These are phyloP conservation scores for Parnassius smintheus DNA, from an alignment of 2,888 invertebrate genomes.

Conservation along the genomic window DNA sequence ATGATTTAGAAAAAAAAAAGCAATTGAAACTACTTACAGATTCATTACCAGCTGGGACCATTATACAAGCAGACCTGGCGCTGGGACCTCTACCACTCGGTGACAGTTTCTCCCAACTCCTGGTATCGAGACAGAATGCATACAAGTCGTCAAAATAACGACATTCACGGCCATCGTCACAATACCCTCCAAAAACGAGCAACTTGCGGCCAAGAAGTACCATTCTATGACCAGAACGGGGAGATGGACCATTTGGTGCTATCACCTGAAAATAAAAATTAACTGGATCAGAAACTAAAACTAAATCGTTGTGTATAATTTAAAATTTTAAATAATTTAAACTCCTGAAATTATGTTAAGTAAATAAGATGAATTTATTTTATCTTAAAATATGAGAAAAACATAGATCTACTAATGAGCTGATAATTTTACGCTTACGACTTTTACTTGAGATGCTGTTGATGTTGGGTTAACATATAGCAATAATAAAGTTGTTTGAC, in stretches of 20 bases:
- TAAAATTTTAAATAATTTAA: too few relatives aligned
- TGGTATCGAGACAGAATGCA: slow-evolving; percentile 89
- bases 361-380: too few relatives aligned
- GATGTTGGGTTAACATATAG: too few relatives aligned
- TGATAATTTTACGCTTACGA: too few relatives aligned
- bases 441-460: too few relatives aligned
- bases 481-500: too few relatives aligned
- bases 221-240: slow-evolving; percentile 92
- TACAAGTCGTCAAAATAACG: slow-evolving; percentile 94
- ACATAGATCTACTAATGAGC: too few relatives aligned
- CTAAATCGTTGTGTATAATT: too few relatives aligned
- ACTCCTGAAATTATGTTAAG: too few relatives aligned
- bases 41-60: slow-evolving; percentile 80
- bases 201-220: slow-evolving; percentile 88
- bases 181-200: slow-evolving; percentile 94
- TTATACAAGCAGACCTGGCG: slow-evolving; percentile 90
- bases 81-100: slow-evolving; percentile 85
- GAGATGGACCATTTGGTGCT: slow-evolving; percentile 86
- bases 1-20: not conserved
- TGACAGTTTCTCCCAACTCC: slow-evolving; percentile 88
- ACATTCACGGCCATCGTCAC: slow-evolving; percentile 92
- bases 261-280: slow-evolving; percentile 40
- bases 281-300: not conserved
- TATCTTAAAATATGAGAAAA: too few relatives aligned
- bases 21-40: slow-evolving; percentile 48